phyloP scores from a whole-genome alignment of 1,140 invertebrate genomes.

The Heliconius hewitsoni region DNA sequence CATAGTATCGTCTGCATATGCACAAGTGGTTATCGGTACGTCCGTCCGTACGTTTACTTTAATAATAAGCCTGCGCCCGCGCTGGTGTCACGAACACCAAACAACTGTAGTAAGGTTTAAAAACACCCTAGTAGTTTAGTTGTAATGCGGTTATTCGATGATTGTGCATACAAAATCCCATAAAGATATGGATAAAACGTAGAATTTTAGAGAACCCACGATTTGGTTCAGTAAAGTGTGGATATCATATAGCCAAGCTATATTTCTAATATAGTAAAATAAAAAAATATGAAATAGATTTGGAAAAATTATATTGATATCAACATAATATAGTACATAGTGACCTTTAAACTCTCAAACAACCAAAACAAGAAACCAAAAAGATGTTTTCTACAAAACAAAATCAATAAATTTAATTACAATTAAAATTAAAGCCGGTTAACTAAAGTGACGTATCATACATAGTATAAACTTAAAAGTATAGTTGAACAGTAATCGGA shows the following conservation, averaged over 20 bases:
- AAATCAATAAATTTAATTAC: not conserved
- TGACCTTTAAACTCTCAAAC: not conserved
- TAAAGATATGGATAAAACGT: too few relatives aligned
- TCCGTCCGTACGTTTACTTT: conserved; percentile 70
- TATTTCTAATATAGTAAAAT: too few relatives aligned
- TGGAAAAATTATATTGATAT: too few relatives aligned
- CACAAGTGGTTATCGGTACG: conserved; percentile 69
- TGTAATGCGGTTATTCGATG: not conserved
- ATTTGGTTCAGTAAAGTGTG: too few relatives aligned
- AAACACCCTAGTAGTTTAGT: not conserved
- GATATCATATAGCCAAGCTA: too few relatives aligned
- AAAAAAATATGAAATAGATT: too few relatives aligned
- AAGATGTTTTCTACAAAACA: conserved; percentile 11
- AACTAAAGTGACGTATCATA: conserved; percentile 17
- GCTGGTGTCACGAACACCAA: conserved; percentile 74
- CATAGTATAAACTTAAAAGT: conserved; percentile 12
- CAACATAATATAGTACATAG: too few relatives aligned
- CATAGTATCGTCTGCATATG: conserved; percentile 71
- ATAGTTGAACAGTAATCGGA: conserved; percentile 49
- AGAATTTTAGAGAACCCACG: too few relatives aligned
- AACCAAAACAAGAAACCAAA: not conserved
- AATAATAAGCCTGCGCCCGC: conserved; percentile 73
- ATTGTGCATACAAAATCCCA: not conserved
- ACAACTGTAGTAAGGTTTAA: conserved; percentile 47
- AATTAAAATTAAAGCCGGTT: conserved; percentile 23